Conservation (phyloP, 2,113 vertebrate species). For the Sphaerodactylus townsendi region DNA sequence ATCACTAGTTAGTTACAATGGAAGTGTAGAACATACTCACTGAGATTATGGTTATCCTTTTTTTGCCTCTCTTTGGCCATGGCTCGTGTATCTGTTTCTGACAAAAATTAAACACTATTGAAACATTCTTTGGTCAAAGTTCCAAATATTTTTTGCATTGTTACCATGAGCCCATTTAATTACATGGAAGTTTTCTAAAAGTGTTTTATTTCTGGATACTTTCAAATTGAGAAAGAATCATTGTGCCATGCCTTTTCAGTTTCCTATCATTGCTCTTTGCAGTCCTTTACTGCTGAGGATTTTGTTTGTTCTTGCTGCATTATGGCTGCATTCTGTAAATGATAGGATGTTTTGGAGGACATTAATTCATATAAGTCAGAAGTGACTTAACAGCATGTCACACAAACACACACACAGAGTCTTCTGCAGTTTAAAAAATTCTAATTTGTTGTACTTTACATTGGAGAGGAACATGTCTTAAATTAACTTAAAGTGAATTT, state of each 20-base stretch:
- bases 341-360: neutral
- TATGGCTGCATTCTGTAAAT: neutral
- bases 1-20: neutral
- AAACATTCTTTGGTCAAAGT: constrained; percentile 40
- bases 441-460: constrained; percentile 41
- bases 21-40: constrained; percentile 77
- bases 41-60: constrained; percentile 98
- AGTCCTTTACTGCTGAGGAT: neutral
- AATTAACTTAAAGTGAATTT: constrained; percentile 38
- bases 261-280: constrained; percentile 14
- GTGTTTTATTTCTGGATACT: constrained; percentile 36
- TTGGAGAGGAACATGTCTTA: constrained; percentile 25
- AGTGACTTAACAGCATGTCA: too few relatives aligned
- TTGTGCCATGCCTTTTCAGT: constrained; percentile 10
- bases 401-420: neutral
- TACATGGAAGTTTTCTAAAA: neutral
- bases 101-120: constrained; percentile 68
- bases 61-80: constrained; percentile 97
- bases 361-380: too few relatives aligned
- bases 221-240: neutral
- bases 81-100: constrained; percentile 90
- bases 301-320: neutral
- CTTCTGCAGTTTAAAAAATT: neutral
- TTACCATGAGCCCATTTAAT: constrained; percentile 9
- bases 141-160: constrained; percentile 31